phyloP scores from a whole-genome alignment of 2,113 vertebrate species.

The Spheniscus mendiculus region DNA sequence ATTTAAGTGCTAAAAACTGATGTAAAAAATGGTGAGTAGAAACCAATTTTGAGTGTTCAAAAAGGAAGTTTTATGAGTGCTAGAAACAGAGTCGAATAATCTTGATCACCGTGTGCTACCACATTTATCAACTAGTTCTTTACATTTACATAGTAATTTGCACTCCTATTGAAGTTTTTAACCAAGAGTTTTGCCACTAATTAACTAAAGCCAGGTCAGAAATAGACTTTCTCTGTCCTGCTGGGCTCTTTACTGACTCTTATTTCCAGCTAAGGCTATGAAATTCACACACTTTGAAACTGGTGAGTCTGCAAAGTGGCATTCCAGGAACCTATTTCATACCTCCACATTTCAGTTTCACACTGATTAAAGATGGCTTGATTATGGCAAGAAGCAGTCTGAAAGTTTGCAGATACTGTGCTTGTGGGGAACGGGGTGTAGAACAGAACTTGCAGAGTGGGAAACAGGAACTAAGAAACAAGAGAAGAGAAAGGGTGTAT shows the following conservation, averaged over 20 bases:
- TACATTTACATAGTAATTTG: background rate
- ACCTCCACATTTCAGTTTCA: background rate
- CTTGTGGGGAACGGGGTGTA: fast-evolving
- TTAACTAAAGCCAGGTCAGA: background rate
- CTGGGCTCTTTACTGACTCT: background rate
- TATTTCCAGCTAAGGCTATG: background rate
- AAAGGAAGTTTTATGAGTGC: background rate
- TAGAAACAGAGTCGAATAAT: background rate
- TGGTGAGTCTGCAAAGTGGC: background rate
- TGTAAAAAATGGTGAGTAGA: background rate
- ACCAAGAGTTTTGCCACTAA: background rate
- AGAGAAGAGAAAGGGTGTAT: background rate
- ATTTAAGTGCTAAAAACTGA: background rate
- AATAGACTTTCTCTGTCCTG: background rate
- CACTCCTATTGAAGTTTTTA: background rate
- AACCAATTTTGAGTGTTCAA: background rate
- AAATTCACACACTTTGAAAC: background rate
- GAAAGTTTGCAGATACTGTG: background rate
- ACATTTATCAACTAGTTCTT: background rate
- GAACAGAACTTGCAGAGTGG: background rate
- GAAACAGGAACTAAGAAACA: background rate
- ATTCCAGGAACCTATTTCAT: background rate
- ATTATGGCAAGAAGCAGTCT: background rate
- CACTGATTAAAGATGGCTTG: background rate
- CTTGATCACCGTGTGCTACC: background rate